Percentiles rank a stretch among this genome's conserved stretches.
Conservation (phyloP, 2,113 vertebrate genomes). For the Leptodactylus fuscus region DNA sequence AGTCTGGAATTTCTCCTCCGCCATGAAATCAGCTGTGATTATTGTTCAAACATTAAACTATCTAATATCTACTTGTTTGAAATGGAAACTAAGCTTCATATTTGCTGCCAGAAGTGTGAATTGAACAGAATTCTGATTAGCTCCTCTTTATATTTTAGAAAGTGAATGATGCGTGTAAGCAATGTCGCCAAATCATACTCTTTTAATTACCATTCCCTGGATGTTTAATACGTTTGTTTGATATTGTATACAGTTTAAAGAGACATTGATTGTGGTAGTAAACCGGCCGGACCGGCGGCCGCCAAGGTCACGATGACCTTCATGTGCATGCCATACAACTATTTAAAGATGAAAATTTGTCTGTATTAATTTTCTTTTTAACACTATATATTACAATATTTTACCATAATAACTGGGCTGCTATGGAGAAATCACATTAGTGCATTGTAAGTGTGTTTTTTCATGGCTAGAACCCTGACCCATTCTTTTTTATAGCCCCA, state of each 20-base stretch:
- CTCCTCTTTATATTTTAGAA: conserved; percentile 23
- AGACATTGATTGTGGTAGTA: neutral
- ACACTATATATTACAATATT: neutral
- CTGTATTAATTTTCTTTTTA: neutral
- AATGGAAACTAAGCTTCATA: conserved; percentile 38
- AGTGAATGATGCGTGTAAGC: conserved; percentile 19
- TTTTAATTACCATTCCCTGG: conserved; percentile 22
- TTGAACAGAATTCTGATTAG: conserved; percentile 52
- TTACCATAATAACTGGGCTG: no score
- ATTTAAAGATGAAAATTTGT: neutral
- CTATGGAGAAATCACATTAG: neutral
- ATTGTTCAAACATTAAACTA: conserved; percentile 60
- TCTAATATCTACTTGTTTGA: conserved; percentile 57
- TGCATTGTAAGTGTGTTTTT: no score
- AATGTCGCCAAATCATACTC: neutral
- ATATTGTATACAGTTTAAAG: conserved; percentile 3
- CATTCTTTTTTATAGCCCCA: no score
- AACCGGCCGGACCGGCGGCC: no score
- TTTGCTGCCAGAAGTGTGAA: conserved; percentile 35
- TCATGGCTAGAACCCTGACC: no score
- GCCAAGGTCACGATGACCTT: neutral
- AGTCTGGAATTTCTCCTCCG: conserved; percentile 29
- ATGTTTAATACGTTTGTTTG: conserved; percentile 28
- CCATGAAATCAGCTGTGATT: conserved; percentile 55
- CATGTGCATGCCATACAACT: neutral